Percentiles rank a stretch among this genome's conserved stretches.
Conservation (phyloP, 2,888 invertebrate species). For the Terebella lapidaria region DNA sequence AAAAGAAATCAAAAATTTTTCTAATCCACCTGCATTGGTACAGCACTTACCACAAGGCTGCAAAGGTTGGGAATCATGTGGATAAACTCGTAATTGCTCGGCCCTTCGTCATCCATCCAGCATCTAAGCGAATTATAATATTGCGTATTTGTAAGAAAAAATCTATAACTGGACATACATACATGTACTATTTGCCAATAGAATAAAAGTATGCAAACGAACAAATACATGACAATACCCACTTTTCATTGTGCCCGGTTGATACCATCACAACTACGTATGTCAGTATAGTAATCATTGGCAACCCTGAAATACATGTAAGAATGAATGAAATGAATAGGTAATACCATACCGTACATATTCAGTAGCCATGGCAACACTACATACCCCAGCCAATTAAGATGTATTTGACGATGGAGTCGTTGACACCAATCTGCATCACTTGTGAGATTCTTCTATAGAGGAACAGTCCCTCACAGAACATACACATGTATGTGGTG, state of each 20-base stretch:
- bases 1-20: too few relatives aligned
- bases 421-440: constrained; percentile 9
- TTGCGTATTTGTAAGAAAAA: too few relatives aligned
- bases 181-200: too few relatives aligned
- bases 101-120: constrained; percentile 6
- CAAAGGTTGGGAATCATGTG: constrained; percentile 11
- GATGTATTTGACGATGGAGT: constrained; percentile 11
- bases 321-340: background rate
- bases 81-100: constrained; percentile 10
- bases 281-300: background rate
- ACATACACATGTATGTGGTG: constrained; percentile 13
- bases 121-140: constrained; percentile 2
- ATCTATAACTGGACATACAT: too few relatives aligned
- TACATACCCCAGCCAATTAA: constrained; percentile 15
- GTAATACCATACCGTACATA: background rate
- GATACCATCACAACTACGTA: background rate
- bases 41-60: constrained; percentile 6
- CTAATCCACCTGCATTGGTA: too few relatives aligned
- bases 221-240: too few relatives aligned
- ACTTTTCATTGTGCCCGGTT: background rate
- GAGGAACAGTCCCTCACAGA: constrained; percentile 16
- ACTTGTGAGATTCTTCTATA: constrained; percentile 12
- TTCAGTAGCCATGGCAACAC: background rate
- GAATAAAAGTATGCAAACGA: too few relatives aligned
- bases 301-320: constrained; percentile 2